Conservation (phyloP, 2,113 vertebrate species). For the Cyanistes caeruleus region DNA sequence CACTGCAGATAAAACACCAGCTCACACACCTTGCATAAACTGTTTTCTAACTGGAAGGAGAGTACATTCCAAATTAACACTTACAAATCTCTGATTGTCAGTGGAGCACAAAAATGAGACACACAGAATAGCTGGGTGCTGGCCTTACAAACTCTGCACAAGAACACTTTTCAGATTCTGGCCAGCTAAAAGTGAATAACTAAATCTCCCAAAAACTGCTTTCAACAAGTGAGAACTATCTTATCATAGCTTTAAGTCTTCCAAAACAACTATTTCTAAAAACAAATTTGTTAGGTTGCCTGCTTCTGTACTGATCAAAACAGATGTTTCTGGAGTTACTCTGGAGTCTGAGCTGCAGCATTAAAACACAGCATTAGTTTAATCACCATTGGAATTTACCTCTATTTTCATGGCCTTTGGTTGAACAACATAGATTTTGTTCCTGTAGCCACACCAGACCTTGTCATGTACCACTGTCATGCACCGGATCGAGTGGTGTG, state of each 20-base stretch:
- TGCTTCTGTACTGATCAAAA: not conserved
- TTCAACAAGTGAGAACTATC: not conserved
- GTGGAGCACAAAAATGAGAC: not conserved
- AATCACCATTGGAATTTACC: slow-evolving; percentile 71
- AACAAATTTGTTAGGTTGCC: not conserved
- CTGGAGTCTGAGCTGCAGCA: not conserved
- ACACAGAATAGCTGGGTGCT: not conserved
- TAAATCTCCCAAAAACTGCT: not conserved
- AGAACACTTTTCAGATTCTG: not conserved
- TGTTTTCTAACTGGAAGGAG: not conserved
- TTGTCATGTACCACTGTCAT: slow-evolving; percentile 97
- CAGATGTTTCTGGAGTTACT: not conserved
- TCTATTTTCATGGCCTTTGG: slow-evolving; percentile 99
- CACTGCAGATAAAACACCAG: not conserved
- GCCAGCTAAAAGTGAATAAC: not conserved
- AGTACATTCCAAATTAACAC: not conserved
- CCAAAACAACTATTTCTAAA: not conserved
- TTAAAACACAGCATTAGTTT: not conserved
- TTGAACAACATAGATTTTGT: slow-evolving; percentile 96
- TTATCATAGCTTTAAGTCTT: not conserved
- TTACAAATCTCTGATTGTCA: not conserved
- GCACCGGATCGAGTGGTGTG: slow-evolving; percentile 93
- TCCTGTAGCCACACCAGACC: slow-evolving; percentile 98
- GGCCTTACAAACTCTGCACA: not conserved
- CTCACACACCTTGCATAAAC: not conserved